Evolutionary conservation across 2,797 vertebrate genomes (phyloP), one percentile per base, ranked within the genome.

Genomic region (Pipistrellus kuhlii): DNA sequence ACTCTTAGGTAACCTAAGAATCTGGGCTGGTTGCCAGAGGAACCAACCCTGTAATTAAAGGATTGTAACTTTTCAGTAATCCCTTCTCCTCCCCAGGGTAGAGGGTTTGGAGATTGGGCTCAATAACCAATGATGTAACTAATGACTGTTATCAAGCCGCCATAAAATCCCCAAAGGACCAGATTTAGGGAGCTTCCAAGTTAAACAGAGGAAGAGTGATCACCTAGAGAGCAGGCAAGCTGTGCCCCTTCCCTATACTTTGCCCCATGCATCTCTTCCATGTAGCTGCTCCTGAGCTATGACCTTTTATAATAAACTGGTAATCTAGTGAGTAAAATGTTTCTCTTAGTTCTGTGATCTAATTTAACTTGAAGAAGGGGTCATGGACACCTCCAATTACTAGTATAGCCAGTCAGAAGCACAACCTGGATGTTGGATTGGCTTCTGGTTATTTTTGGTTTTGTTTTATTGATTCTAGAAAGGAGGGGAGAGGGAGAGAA

Each of bases 271-370:
- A 35, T 85, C 66, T 88, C 85, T 84, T 78, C 85, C 64, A 7
- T 25, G 53, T 85, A 27, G 48, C 14, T 68, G 25, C 88, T 76
- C 13, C 64, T 66, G 27, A 85, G 57, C 73, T 81, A 53, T 8
- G 23, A 48, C 35, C 73, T 72, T 72, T 80, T 44, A 23, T 73
- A 90, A 81, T 80, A 66, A 90, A 94, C 46, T 38, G n/a, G 14
- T 90, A 35, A 81, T 66, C 55, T 66, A 72, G 46, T 76, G 46
- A 76, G 57, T 85, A 38, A 48, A 90, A 80, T 85, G 10, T 90
- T 87, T 44, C 27, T 78, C 7, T 77, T 80, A 85, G 35, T 90
- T 85, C 23, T 8, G 5, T 85, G 55, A 85, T 46, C 32, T 55
- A 44, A 44, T 44, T 80, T 80, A 41, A 59, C 14, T n/a, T 9